Base-by-base conservation (phyloP, 2,113 vertebrate species). In the Ondatra zibethicus region DNA sequence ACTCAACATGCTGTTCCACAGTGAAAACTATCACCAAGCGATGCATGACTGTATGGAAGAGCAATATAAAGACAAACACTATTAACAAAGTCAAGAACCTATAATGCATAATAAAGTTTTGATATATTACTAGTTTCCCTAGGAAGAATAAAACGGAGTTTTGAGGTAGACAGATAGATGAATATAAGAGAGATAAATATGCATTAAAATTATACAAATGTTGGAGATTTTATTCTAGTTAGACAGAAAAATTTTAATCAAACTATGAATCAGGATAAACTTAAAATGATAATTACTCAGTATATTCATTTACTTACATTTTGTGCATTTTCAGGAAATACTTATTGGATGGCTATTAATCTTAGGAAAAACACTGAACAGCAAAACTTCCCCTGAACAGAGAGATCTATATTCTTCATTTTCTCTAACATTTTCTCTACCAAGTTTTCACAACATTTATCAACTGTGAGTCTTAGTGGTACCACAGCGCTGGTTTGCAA, bases 71-170 rank as follows among this genome's bases (percentile, higher is more conserved):
- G 19, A 66, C 52, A 61, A 45, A 12, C 29, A 87, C 61, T 0
- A 13, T 58, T 52, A 92, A 50, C 19, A 88, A 75, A 61, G 42
- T 33, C 80, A 89, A 77, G 4, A 4, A n/a, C 52, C 5, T 81
- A 25, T n/a, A 33, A 23, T n/a, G 50, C 19, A 55, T 80, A n/a
- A 11, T 55, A 25, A 27, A 27, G 39, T 45, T 23, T 80, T 12
- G 75, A 85, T 73, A 77, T 13, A 31, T 16, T 85, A 52, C 31
- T 42, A 80, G 63, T 82, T 76, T 92, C 9, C 21, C 5, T 39
- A 84, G 14, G 47, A 96, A 92, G 50, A 97, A 92, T 88, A 21
- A 94, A 94, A 66, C 21, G 50, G 29, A 89, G 52, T 50, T 90
- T 72, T 78, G 72, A 47, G 70, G 70, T 21, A 72, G 61, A 63